Evolutionary conservation across 2,113 vertebrate genomes (phyloP).

Genomic region (Pelmatolapia mariae): DNA sequence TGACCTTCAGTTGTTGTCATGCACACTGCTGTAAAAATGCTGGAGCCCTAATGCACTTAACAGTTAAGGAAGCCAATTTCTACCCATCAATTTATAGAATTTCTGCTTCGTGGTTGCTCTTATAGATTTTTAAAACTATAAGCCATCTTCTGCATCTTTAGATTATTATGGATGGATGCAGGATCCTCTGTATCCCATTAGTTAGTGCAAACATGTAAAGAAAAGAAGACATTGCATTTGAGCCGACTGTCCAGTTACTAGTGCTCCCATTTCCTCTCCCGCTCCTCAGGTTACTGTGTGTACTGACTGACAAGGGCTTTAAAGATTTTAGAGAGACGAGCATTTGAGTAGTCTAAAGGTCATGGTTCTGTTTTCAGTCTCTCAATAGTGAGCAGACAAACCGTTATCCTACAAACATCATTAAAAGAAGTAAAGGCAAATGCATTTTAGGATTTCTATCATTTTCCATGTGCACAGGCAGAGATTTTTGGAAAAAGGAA

Average conservation of each 20-base stretch:
- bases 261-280: not conserved
- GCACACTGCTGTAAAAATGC: not conserved
- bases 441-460: not conserved
- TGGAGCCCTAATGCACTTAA: not conserved
- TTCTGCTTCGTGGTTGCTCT: not conserved
- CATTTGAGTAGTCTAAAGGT: not conserved
- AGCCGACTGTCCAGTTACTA: slow-evolving; percentile 1
- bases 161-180: not conserved
- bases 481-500: not conserved
- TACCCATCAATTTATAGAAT: not conserved
- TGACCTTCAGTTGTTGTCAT: not conserved
- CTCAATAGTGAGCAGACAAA: slow-evolving; percentile 15
- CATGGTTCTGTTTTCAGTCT: not conserved
- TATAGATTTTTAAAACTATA: not conserved
- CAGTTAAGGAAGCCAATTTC: not conserved
- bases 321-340: not conserved
- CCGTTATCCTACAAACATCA: slow-evolving; percentile 33
- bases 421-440: not conserved
- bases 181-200: not conserved
- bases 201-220: not conserved
- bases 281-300: not conserved
- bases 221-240: not conserved
- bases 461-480: not conserved
- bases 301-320: not conserved
- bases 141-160: not conserved